Base-by-base conservation (phyloP, 2,113 vertebrate genomes). In the Misgurnus anguillicaudatus region DNA sequence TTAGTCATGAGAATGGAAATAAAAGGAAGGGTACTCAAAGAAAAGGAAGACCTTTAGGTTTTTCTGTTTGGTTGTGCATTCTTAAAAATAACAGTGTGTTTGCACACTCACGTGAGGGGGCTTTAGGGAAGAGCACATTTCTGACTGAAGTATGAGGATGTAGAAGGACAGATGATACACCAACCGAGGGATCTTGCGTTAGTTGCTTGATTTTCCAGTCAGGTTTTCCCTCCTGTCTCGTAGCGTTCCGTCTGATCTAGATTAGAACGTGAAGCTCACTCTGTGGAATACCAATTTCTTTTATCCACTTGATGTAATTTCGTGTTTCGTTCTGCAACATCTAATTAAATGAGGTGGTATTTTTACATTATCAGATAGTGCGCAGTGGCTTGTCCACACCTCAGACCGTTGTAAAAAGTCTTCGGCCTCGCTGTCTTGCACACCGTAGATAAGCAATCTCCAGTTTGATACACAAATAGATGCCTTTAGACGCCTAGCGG, bases 1-100 rank as follows among this genome's bases (percentile, higher is more conserved):
- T 81, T 67, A 77, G 78, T 82, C 71, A 83, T 5, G 67, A 39
- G 86, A 88, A 74, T 5, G 86, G 87, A 80, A 91, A 31, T 31
- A 87, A 71, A 80, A 87, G 89, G 90, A 91, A 91, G 86, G 21
- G 90, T 89, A 90, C 83, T 85, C 87, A 85, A 83, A 77, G 85
- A 31, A 81, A 80, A 88, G 89, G 86, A 90, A 89, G 86, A 86
- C 80, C 41, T 76, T 67, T 80, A 82, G 67, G 79, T 74, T 82
- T 21, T 87, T 82, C 65, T 72, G 9, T 80, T 89, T 85, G 84
- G 87, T 83, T 80, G 79, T 87, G 85, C 83, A 41, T 9, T 45
- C 85, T 88, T 88, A 89, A 89, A 90, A 85, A 89, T 88, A 84
- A 81, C 77, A 55, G 13, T 69, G 64, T 71, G 21, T 79, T 76